phyloP scores from a whole-genome alignment of 2,113 vertebrate genomes.

The Cryptomyrus ogoouensis region DNA sequence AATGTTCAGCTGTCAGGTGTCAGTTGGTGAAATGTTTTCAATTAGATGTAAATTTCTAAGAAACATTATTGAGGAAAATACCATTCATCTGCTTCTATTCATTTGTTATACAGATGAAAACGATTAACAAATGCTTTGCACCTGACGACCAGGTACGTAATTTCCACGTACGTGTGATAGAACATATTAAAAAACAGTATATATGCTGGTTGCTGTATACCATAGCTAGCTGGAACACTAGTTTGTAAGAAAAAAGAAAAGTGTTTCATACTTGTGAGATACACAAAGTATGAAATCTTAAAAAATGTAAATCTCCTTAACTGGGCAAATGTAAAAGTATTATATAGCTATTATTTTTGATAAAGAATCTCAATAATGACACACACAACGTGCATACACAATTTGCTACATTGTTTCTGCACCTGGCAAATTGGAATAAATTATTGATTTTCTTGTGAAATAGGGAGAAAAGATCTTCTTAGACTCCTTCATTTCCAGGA shows the following conservation, averaged over 20 bases:
- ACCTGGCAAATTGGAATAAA: background rate
- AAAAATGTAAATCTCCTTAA: background rate
- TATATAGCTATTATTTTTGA: background rate
- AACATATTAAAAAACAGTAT: background rate
- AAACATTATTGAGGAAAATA: background rate
- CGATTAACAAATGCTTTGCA: conserved; percentile 75
- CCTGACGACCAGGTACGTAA: conserved; percentile 77
- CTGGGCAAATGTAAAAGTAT: background rate
- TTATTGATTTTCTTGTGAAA: conserved; percentile 1
- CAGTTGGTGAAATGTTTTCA: background rate
- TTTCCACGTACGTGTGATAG: background rate
- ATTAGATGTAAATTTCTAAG: background rate
- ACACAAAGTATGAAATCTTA: background rate
- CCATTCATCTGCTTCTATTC: conserved; percentile 2
- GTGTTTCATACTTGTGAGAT: background rate
- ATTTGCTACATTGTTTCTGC: background rate
- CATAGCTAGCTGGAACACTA: background rate
- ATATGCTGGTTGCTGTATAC: background rate
- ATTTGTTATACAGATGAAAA: conserved; percentile 68
- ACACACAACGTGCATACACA: background rate
- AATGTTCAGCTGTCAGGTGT: background rate
- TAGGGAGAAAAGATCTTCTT: background rate
- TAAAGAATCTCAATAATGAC: background rate
- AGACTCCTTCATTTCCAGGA: background rate
- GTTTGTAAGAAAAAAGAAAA: background rate